These are phyloP conservation scores for Oreochromis grahami DNA, from an alignment of 2,797 vertebrate genomes.

Conservation along the genomic window DNA sequence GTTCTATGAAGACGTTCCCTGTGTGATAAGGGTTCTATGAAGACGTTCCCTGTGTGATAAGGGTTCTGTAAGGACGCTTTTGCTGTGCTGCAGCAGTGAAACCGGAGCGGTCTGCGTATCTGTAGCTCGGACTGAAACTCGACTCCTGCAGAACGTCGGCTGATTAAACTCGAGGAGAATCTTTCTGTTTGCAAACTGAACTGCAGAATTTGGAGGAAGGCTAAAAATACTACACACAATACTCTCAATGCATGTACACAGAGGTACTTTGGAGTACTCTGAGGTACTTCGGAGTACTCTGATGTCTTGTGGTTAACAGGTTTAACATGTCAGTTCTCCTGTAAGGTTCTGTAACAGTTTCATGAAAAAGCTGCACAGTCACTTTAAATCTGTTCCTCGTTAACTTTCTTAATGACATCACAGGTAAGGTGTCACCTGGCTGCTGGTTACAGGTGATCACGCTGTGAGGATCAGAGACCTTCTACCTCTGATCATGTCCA, in stretches of 20 bases:
- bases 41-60: too few species aligned
- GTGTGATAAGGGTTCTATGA: too few species aligned
- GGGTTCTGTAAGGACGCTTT: background rate
- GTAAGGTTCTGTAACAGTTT: background rate
- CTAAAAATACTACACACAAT: background rate
- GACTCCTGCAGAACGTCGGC: slow-evolving; percentile 12
- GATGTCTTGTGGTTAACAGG: too few species aligned
- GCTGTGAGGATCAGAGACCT: background rate
- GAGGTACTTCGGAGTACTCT: background rate
- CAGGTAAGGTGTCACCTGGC: background rate
- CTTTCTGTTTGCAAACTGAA: slow-evolving; percentile 3
- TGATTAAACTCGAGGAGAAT: slow-evolving; percentile 6
- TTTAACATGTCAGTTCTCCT: background rate
- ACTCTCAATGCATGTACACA: background rate
- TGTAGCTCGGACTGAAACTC: slow-evolving; percentile 25
- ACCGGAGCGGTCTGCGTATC: slow-evolving; percentile 12
- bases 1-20: too few species aligned
- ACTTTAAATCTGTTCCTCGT: background rate
- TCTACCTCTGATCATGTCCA: background rate
- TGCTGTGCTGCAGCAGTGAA: background rate
- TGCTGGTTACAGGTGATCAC: background rate
- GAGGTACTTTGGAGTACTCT: background rate
- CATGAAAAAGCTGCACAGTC: background rate
- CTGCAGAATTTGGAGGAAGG: background rate
- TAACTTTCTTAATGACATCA: background rate